Base-by-base conservation (phyloP, 2,797 vertebrate genomes). In the Scomberomorus guttatus region DNA sequence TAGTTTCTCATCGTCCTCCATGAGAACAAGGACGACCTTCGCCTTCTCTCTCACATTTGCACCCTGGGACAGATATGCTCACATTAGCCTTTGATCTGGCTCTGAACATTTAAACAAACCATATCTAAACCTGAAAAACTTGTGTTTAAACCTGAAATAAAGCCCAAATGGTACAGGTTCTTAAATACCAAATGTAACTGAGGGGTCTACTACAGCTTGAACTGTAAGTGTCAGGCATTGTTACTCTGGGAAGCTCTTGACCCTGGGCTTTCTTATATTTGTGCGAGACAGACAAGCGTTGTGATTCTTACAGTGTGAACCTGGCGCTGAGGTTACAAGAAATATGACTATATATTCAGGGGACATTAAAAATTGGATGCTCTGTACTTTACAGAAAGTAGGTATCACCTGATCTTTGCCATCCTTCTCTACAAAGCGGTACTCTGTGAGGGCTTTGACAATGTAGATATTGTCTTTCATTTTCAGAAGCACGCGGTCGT, bases 1-100 rank as follows among this genome's bases (percentile, higher is more conserved):
- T 63, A 99, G 95, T 77, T 98, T 97, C 2, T 98, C 97, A 1
- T 99, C 98, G 0, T 99, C 98, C 83, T 97, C 97, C 89, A 96
- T 94, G 1, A 99, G 96, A 39, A 96, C 89, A 37, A 99, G 95
- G 44, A 99, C 93, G 71, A 99, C 97, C 90, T 99, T 99, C 37
- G 98, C 98, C 87, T 99, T 99, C 89, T 99, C 98, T 32, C 98
- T 96, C 61, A 99, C 98, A 0, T 97, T 99, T 84, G 93, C 94
- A 70, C 98, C 98, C 96, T 96, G 55, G 4, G 29, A 79, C 24
- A 77, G 20, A 88, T 24, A 72, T 13, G 13, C 1, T 24, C 13
- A 61, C 3, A 56, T 75, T 68, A 87, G 29, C 61, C 15, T 48
- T 58, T 42, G 58, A 56, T 42, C 56, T 72, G 51, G 25, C 8